Base-by-base conservation (phyloP, 2,797 vertebrate genomes). In the Potorous gilbertii region DNA sequence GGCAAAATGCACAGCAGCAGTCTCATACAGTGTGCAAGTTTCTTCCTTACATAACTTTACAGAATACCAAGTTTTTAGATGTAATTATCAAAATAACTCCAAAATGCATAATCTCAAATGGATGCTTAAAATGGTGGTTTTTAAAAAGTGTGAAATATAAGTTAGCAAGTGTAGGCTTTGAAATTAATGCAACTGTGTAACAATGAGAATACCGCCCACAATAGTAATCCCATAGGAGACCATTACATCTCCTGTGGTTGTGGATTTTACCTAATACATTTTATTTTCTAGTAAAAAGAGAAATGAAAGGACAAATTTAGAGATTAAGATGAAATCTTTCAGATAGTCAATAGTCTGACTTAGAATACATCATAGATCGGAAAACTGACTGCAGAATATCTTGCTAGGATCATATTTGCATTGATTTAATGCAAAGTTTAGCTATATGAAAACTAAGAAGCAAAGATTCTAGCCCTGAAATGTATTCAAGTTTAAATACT, bases 351-450 rank as follows among this genome's bases (percentile, higher is more conserved):
- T 57, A 74, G 5, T 90, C 97, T 97, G 96, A 95, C 95, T 52
- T 92, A 94, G 91, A 94, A 98, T 97, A 96, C 89, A 93, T 93
- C 93, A 92, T 0, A 92, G 93, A 91, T 95, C 93, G 93, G 55
- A 54, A 40, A 66, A 24, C n/a, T 54, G 62, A 31, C 92, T 50
- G 31, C 93, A 94, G n/a, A 96, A 96, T 59, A 91, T 91, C 50
- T 90, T 94, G 40, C 91, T 90, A 96, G 96, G 90, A 96, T 90
- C 96, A 91, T 91, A 96, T 98, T 98, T 97, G 93, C 94, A 96
- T 96, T 34, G 93, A 95, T 97, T 97, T 97, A 91, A 59, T 81
- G 96, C 94, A 97, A 98, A 98, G 95, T 98, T 98, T 96, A 95
- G 95, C 97, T 93, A 96, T 97, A 94, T 81, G 95, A 93, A 96